Percentiles rank a stretch among this genome's conserved stretches.
Conservation (phyloP, 2,888 invertebrate genomes). For the Mongoloraphidia duomilia region DNA sequence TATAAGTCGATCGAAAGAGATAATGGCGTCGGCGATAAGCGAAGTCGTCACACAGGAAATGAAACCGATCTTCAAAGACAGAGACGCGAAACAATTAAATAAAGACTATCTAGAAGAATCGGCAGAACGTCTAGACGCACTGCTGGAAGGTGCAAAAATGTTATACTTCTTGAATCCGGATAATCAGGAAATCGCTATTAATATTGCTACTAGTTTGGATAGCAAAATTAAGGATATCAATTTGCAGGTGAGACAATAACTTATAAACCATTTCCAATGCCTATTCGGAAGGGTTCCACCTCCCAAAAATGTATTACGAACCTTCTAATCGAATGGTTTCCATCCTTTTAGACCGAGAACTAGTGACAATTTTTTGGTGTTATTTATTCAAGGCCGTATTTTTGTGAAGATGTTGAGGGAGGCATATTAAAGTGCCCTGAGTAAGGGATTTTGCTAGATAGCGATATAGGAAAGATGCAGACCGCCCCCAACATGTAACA, state of each 20-base stretch:
- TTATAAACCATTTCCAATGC: too few relatives aligned
- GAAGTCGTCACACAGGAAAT: conserved; percentile 37
- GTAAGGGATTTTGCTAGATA: too few relatives aligned
- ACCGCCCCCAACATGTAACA: too few relatives aligned
- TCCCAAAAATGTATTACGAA: not conserved
- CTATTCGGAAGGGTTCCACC: not conserved
- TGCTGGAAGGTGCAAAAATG: conserved; percentile 71
- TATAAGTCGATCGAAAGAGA: conserved; percentile 28
- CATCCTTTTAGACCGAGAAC: too few relatives aligned
- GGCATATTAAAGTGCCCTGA: too few relatives aligned
- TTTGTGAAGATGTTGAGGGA: too few relatives aligned
- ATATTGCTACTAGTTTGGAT: conserved; percentile 42
- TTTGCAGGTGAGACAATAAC: conserved; percentile 31
- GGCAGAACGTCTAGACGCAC: conserved; percentile 53
- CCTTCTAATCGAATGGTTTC: not conserved
- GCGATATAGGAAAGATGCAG: too few relatives aligned
- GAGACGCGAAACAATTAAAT: conserved; percentile 47
- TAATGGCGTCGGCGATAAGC: conserved; percentile 33
- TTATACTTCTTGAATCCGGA: conserved; percentile 58
- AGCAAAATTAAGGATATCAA: conserved; percentile 34
- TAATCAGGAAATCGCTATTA: conserved; percentile 48
- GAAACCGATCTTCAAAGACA: conserved; percentile 38
- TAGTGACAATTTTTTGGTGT: too few relatives aligned
- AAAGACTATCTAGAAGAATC: conserved; percentile 50
- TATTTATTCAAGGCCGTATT: too few relatives aligned